A percentile compares a stretch with the other conserved stretches of the same genome.
These are phyloP conservation scores for Rhynchopsitta pachyrhyncha DNA, from an alignment of 2,113 vertebrate genomes.

Conservation along the genomic window DNA sequence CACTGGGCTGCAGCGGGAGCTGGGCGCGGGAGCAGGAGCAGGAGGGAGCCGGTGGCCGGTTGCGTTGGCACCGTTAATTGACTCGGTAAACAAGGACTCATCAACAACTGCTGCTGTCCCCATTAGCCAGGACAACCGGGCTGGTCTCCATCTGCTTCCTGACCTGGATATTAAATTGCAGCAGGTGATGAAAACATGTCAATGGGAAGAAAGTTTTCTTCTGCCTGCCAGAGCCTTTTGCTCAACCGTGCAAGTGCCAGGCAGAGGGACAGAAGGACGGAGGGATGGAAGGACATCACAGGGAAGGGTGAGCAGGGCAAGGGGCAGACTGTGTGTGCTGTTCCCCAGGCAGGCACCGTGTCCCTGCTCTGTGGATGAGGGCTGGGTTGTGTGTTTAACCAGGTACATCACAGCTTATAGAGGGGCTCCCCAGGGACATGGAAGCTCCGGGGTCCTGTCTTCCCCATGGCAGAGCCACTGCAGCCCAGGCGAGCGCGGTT, in stretches of 20 bases:
- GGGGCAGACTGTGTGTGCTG: accelerated
- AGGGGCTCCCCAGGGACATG: background rate
- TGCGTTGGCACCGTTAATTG: background rate
- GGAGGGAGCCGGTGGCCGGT: accelerated
- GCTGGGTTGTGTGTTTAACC: background rate
- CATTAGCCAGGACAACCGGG: background rate
- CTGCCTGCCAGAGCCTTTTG: background rate
- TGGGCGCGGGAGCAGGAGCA: accelerated
- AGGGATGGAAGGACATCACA: accelerated
- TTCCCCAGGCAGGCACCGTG: background rate
- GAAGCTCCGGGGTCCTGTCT: accelerated
- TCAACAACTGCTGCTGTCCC: background rate
- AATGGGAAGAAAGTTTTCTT: background rate
- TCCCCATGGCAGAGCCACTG: background rate
- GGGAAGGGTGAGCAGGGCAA: background rate
- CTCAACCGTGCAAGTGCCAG: background rate
- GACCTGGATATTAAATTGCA: slow-evolving; percentile 31
- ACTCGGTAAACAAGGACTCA: accelerated
- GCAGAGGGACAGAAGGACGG: background rate
- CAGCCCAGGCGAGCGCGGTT: accelerated
- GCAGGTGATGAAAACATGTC: background rate
- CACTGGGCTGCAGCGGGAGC: background rate
- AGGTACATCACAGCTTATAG: background rate
- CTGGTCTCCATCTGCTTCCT: slow-evolving; percentile 46
- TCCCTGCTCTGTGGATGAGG: background rate